Evolutionary conservation across 2,888 invertebrate species (phyloP).

Genomic region (Nineta flava): DNA sequence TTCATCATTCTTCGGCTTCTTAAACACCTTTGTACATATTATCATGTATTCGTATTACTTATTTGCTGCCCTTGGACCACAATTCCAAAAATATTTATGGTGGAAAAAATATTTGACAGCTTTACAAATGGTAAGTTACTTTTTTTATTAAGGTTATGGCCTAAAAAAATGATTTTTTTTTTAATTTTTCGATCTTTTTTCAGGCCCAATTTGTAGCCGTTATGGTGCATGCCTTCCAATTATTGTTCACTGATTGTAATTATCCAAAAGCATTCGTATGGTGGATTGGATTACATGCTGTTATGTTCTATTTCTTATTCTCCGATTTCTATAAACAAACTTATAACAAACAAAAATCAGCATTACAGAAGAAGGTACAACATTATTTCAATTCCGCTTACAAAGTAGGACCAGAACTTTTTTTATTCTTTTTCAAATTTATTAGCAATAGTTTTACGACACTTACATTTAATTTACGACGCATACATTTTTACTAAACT

Average conservation of each 20-base stretch:
- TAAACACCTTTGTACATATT: conserved; percentile 90
- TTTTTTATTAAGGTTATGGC: background rate
- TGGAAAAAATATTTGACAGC: conserved; percentile 91
- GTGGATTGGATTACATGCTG: conserved; percentile 83
- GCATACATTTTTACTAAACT: too few relatives aligned
- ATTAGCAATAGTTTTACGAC: conserved; percentile 8
- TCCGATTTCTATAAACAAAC: conserved; percentile 77
- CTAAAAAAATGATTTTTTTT: background rate
- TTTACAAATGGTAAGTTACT: conserved; percentile 61
- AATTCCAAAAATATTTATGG: conserved; percentile 77
- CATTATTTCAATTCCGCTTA: conserved; percentile 8
- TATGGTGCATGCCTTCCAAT: conserved; percentile 77
- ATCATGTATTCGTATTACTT: conserved; percentile 90
- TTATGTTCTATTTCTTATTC: conserved; percentile 87
- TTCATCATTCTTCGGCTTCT: conserved; percentile 81
- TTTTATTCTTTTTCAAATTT: conserved; percentile 3
- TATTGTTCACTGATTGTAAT: conserved; percentile 76
- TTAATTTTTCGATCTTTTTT: conserved; percentile 15
- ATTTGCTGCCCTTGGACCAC: conserved; percentile 77
- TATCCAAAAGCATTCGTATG: conserved; percentile 79
- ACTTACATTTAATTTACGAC: background rate
- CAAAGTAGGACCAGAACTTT: conserved; percentile 11
- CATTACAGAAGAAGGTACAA: background rate
- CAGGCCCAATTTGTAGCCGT: conserved; percentile 78
- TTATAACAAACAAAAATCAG: conserved; percentile 35